Conservation (phyloP, 1,140 invertebrate species). For the Mesaphorura yosii region DNA sequence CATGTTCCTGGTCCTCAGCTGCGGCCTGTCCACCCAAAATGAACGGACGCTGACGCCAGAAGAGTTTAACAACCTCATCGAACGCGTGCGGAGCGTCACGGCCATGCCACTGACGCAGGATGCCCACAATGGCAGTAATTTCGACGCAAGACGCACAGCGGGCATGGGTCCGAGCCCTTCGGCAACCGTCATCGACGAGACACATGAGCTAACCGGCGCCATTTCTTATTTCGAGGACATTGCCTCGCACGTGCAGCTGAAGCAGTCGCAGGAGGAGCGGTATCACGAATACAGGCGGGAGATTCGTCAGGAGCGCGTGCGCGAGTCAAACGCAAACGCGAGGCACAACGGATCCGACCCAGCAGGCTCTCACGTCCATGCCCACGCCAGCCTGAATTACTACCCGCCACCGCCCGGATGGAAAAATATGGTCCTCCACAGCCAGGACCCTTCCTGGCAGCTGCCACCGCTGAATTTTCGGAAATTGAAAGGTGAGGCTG, state of each 20-base stretch:
- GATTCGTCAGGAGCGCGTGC: neutral
- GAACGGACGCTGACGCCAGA: neutral
- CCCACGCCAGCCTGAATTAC: no score
- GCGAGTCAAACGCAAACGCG: neutral
- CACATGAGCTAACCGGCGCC: neutral
- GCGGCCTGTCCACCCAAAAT: neutral
- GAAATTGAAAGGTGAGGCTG: no score
- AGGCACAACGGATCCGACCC: no score
- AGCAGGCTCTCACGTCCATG: no score
- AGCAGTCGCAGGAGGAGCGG: neutral
- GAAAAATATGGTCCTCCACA: slow-evolving; percentile 1
- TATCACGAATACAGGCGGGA: neutral
- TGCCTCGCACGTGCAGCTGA: neutral
- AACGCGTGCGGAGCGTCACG: neutral
- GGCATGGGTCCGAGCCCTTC: neutral
- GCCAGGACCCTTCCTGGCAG: neutral
- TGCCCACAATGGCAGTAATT: no score
- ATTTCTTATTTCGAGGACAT: neutral
- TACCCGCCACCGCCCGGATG: no score
- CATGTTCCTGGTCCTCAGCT: neutral
- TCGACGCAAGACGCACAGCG: neutral
- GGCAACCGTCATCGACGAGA: neutral
- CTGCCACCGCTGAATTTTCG: no score
- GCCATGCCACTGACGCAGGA: no score
- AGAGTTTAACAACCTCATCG: neutral